These are phyloP conservation scores for Pristionchus maxplancki DNA, from an alignment of 2,888 invertebrate genomes.

Conservation along the genomic window DNA sequence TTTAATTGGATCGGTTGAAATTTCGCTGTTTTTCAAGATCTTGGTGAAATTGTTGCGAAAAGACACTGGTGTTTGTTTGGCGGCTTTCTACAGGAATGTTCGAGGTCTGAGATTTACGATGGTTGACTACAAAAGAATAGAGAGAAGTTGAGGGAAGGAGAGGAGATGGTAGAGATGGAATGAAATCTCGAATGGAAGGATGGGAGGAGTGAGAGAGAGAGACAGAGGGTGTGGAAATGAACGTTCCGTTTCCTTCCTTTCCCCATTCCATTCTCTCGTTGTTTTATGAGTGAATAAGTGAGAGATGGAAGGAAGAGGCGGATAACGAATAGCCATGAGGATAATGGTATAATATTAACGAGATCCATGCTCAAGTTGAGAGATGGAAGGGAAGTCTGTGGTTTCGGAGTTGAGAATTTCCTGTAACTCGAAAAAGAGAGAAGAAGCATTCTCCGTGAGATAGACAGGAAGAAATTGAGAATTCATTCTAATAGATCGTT, in stretches of 20 bases:
- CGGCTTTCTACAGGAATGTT: background rate
- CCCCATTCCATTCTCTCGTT: slow-evolving; percentile 21
- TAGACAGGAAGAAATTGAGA: background rate
- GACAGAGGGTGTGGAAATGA: slow-evolving; percentile 5
- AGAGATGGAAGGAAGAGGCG: background rate
- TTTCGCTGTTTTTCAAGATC: background rate
- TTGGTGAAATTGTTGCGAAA: background rate
- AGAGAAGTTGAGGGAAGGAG: background rate
- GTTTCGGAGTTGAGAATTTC: background rate
- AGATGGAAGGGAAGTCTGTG: background rate
- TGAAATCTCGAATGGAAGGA: slow-evolving; percentile 29
- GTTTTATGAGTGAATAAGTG: slow-evolving; percentile 38
- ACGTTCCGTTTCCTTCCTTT: slow-evolving; percentile 17
- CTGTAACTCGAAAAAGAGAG: background rate
- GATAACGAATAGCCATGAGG: background rate
- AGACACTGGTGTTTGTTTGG: background rate
- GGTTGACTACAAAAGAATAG: background rate
- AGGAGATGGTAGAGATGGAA: background rate
- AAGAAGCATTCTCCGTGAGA: background rate
- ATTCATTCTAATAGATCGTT: background rate
- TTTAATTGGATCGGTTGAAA: background rate
- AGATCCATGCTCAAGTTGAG: background rate
- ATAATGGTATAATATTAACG: background rate
- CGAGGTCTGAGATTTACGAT: background rate
- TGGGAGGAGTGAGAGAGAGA: background rate